Evolutionary conservation across 2,888 invertebrate species (phyloP), one percentile per base, ranked within the genome.

Genomic region (Norana najaformis): DNA sequence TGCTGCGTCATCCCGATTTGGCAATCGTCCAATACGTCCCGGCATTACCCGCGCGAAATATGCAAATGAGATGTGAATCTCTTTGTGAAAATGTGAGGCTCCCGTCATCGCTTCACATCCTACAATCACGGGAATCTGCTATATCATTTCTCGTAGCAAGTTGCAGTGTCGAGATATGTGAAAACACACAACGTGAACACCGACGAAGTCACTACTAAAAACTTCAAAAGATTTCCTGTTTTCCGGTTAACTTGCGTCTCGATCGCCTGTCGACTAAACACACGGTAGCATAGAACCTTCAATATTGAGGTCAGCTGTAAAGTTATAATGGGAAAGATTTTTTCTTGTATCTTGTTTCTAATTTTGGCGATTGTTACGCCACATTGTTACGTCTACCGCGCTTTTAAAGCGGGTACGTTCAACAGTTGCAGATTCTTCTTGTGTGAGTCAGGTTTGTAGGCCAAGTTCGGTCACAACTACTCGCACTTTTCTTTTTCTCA

Each of bases 11-110:
- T 53, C 53, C 30, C 11, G 1, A 30, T 5, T 47, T 47, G 47
- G 47, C 47, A 47, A 47, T 23, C 69, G 69, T 69, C 69, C 69
- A 69, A 69, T 69, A n/a, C 30, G 13, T 83, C 83, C 34, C 34
- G 35, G 23, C 83, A 34, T 85, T 20, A 6, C 20, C 85, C 36
- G 85, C 85, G 85, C 85, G 35, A n/a, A 85, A 85, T 85, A 85
- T 85, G 85, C 85, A 85, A 85, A 85, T 85, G 85, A 85, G 85
- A 85, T 36, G 85, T 85, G 85, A 85, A 85, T 85, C 85, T 35
- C 85, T 37, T 85, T 85, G 35, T 85, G 85, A 85, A 85, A 37
- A 85, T n/a, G 69, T 69, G 69, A 69, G n/a, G 69, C n/a, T 30
- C 69, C 23, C 47, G 47, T 47, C n/a, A 69, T 69, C 30, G 69